Base-by-base conservation (phyloP, 2,113 vertebrate genomes). In the Pangasianodon gigas region DNA sequence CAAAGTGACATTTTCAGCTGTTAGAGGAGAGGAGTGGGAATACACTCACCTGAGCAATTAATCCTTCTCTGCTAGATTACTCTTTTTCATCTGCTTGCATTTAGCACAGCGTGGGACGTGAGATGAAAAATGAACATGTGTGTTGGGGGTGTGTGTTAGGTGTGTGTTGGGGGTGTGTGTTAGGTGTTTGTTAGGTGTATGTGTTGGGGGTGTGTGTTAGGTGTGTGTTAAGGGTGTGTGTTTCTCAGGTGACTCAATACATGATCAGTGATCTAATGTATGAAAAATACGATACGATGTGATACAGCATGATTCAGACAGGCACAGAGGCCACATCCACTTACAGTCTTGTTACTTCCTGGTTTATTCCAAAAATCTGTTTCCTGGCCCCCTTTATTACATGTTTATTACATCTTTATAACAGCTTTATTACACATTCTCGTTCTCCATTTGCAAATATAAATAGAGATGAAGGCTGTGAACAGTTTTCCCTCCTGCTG, bases 21-120 rank as follows among this genome's bases (percentile, higher is more conserved):
- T 19, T 37, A 1, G 1, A 80, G 46, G 29, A n/a, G 48, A 74
- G 2, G 21, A 54, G n/a, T 4, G 62, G 6, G 44, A 86, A 67
- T 69, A 51, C 77, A 75, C 77, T 87, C 85, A 87, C 65, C 71
- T 2, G 37, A n/a, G 71, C 71, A 77, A 87, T 79, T 87, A 44
- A 32, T 79, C 69, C 44, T 75, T 19, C 46, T 69, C 44, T 51
- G 84, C 44, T 48, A 46, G 54, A 26, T 54, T 71, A 51, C 37
- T 52, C 16, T 19, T 9, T 6, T 58, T 18, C 32, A 58, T 37
- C 32, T 4, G n/a, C n/a, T 58, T 0, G 41, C 71, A n/a, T 77
- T 77, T n/a, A 46, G 52, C 41, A 29, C 71, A 46, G 85, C 2
- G 48, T 41, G 51, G 19, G 19, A n/a, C 46, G 13, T 5, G 48